phyloP scores from a whole-genome alignment of 2,113 vertebrate species.

The Acrocephalus arundinaceus region DNA sequence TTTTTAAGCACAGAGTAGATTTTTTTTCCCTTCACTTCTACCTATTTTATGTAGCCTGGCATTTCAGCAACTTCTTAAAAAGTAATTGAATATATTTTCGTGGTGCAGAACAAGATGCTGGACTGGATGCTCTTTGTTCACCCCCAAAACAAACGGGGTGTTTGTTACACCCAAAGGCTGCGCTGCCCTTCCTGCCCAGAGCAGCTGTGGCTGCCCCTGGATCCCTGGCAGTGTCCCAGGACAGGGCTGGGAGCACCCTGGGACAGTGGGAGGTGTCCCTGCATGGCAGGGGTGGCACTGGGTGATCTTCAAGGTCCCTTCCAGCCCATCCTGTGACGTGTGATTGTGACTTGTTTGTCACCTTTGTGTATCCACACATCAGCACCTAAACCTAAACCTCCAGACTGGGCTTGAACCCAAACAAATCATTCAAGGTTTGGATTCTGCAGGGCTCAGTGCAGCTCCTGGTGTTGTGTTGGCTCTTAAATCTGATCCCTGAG shows the following conservation, averaged over 20 bases:
- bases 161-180: not conserved
- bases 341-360: not conserved
- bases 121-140: no score
- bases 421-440: not conserved
- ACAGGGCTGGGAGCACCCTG: not conserved
- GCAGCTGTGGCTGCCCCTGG: not conserved
- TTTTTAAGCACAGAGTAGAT: no score
- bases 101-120: no score
- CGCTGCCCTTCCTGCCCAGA: not conserved
- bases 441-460: not conserved
- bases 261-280: not conserved
- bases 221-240: not conserved
- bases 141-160: not conserved
- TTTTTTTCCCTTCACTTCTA: no score
- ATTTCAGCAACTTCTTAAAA: no score
- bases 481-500: not conserved
- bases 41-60: no score
- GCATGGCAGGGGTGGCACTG: not conserved
- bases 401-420: not conserved
- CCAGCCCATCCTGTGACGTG: not conserved
- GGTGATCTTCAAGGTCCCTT: not conserved
- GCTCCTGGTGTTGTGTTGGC: not conserved
- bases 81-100: no score
- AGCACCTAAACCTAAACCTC: not conserved
- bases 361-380: accelerated